Conservation (phyloP, 2,888 invertebrate species). For the Orthonychiurus folsomi region DNA sequence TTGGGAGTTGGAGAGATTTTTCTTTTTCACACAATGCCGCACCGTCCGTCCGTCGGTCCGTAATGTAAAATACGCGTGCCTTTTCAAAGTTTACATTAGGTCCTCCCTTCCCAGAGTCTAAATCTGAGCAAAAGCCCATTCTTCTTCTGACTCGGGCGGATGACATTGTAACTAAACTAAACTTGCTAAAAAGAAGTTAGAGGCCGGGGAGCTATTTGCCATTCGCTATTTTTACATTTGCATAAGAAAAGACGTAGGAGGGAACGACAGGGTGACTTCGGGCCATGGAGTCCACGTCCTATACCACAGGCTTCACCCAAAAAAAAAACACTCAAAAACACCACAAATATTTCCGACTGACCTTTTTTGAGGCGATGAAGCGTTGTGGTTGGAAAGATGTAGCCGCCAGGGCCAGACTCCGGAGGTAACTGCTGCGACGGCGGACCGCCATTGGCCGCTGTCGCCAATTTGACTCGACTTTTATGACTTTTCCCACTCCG, state of each 20-base stretch:
- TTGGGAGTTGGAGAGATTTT: background rate
- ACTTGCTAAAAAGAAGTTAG: background rate
- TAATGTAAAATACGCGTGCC: too few species aligned
- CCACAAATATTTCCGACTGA: too few species aligned
- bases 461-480: background rate
- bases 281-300: too few species aligned
- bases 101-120: too few species aligned
- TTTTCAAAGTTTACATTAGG: background rate
- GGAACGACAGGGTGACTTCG: too few species aligned
- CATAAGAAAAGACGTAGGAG: background rate
- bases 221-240: conserved; percentile 1
- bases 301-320: too few species aligned
- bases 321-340: too few species aligned
- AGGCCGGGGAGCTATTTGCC: too few species aligned
- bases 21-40: conserved; percentile 1
- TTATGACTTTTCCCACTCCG: background rate
- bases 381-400: conserved; percentile 27
- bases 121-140: too few species aligned
- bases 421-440: background rate
- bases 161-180: background rate
- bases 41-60: too few species aligned
- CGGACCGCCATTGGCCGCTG: background rate
- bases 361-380: conserved; percentile 37
- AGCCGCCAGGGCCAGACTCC: conserved; percentile 11
- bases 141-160: too few species aligned